Evolutionary conservation across 2,113 vertebrate species (phyloP).

Genomic region (Syngnathus floridae): DNA sequence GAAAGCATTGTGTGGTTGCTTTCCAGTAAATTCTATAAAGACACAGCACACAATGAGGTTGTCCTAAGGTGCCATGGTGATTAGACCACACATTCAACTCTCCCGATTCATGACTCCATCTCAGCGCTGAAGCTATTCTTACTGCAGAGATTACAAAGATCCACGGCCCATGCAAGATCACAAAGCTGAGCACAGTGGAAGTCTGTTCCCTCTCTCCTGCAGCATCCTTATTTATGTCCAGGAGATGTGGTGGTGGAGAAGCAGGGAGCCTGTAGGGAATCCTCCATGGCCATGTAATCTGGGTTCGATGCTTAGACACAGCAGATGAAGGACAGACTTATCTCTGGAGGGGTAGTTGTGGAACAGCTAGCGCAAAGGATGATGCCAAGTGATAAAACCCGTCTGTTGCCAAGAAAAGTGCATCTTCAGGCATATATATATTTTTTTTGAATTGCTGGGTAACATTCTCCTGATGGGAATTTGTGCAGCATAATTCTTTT

Average conservation of each 20-base stretch:
- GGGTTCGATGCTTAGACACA: slow-evolving; percentile 45
- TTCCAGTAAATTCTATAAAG: slow-evolving; percentile 31
- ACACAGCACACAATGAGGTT: slow-evolving; percentile 24
- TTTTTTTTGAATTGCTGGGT: background rate
- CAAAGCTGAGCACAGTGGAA: slow-evolving; percentile 37
- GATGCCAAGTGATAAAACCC: slow-evolving; percentile 32
- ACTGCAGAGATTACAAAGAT: slow-evolving; percentile 45
- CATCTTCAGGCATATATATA: slow-evolving; percentile 1
- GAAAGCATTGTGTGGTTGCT: slow-evolving; percentile 17
- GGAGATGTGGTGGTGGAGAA: slow-evolving; percentile 27
- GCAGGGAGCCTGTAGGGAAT: slow-evolving; percentile 43
- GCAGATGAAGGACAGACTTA: slow-evolving; percentile 57
- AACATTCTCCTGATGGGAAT: slow-evolving; percentile 5
- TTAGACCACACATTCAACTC: slow-evolving; percentile 20
- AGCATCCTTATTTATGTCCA: slow-evolving; percentile 53
- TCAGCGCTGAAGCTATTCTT: slow-evolving; percentile 14
- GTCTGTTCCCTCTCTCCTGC: slow-evolving; percentile 29
- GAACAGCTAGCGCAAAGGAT: slow-evolving; percentile 19
- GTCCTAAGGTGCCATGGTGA: slow-evolving; percentile 18
- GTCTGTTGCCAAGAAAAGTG: slow-evolving; percentile 6
- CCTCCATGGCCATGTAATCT: slow-evolving; percentile 53
- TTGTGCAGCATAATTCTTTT: background rate
- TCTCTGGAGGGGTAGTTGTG: slow-evolving; percentile 47
- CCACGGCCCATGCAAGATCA: slow-evolving; percentile 39
- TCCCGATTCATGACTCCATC: slow-evolving; percentile 23